Base-by-base conservation (phyloP, 2,113 vertebrate genomes). In the Egretta garzetta region DNA sequence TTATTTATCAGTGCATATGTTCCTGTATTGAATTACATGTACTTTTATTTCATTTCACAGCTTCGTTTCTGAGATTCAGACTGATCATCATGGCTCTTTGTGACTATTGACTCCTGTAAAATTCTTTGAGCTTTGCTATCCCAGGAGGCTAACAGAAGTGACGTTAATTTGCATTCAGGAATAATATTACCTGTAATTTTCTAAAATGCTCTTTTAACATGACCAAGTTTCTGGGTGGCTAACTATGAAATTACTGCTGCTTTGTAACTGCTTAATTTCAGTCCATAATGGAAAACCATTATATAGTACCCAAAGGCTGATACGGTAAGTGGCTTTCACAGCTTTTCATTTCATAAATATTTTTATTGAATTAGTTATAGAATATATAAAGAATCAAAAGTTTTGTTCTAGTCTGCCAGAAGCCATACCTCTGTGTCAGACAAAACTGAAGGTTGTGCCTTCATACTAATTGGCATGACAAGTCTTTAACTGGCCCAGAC, bases 191-290 rank as follows among this genome's bases (percentile, higher is more conserved):
- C 55, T 96, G 35, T 82, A 95, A 93, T 88, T 96, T 97, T 96
- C 95, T 93, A 93, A 95, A 96, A 92, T 85, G 60, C 81, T 94
- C 32, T 86, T 96, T 92, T 85, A 97, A 97, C 85, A 93, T 75
- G 93, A 27, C 49, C 27, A 47, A 81, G 55, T 60, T 97, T 95
- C 94, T 97, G 89, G 30, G 71, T 96, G 74, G 81, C 80, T 98
- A 93, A 71, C 73, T 90, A 92, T 97, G 91, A 98, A 98, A 98
- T 96, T 95, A 93, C 95, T 86, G 56, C 66, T 94, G 80, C 80
- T 96, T 97, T 95, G 75, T 93, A 96, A 96, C 81, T 96, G 37
- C 88, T 97, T 97, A 97, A 98, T 97, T 98, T 98, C 87, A 97
- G 56, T 43, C 70, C 80, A 50, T 97, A 98, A 93, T 95, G 76